Evolutionary conservation across 2,113 vertebrate genomes (phyloP).

Genomic region (Mixornis gularis): DNA sequence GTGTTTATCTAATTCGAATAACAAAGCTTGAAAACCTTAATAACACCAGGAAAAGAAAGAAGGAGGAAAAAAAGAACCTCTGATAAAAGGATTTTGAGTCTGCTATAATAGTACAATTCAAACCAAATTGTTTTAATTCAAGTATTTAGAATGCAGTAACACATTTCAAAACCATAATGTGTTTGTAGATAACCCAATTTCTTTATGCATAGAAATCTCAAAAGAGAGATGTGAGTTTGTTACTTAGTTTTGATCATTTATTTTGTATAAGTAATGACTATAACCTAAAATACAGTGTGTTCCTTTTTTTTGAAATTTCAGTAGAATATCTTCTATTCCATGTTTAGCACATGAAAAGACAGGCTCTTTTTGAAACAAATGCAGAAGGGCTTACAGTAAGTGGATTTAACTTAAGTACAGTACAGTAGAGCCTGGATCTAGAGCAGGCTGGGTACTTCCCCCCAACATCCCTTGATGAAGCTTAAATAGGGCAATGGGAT

Average conservation of each 20-base stretch:
- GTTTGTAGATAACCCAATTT: conserved; percentile 58
- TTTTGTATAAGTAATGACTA: conserved; percentile 48
- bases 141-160: conserved; percentile 58
- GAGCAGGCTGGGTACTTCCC: not conserved
- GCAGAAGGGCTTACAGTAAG: not conserved
- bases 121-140: conserved; percentile 64
- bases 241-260: conserved; percentile 56
- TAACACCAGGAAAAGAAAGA: not conserved
- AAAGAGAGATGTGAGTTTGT: conserved; percentile 43
- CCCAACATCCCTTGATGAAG: not conserved
- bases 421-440: not conserved
- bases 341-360: conserved; percentile 7
- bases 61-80: not conserved
- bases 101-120: conserved; percentile 43
- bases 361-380: not conserved
- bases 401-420: not conserved
- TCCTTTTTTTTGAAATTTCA: not conserved
- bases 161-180: conserved; percentile 53
- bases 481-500: not conserved
- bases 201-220: conserved; percentile 60
- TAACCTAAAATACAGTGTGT: not conserved
- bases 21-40: conserved; percentile 50
- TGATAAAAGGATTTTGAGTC: conserved; percentile 52
- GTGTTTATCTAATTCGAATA: conserved; percentile 23
- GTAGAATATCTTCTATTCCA: conserved; percentile 1